phyloP scores from a whole-genome alignment of 2,888 invertebrate species.

The Phania funesta region DNA sequence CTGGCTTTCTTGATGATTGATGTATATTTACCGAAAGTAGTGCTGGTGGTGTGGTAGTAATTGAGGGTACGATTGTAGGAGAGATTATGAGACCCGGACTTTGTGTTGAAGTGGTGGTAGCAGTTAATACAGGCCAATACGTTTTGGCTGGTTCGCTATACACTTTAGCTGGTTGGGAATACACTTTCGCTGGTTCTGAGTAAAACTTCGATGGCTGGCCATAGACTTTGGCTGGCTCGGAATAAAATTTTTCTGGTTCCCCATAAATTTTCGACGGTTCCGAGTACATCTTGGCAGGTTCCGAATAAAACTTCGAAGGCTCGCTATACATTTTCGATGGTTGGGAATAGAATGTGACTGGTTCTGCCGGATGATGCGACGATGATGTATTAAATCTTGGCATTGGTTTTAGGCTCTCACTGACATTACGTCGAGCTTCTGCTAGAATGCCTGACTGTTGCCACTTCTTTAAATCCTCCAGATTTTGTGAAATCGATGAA shows the following conservation, averaged over 20 bases:
- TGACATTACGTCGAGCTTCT: slow-evolving; percentile 77
- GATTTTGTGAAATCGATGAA: slow-evolving; percentile 81
- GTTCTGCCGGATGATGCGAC: slow-evolving; percentile 79
- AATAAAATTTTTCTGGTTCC: slow-evolving; percentile 81
- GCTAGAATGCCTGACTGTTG: slow-evolving; percentile 75
- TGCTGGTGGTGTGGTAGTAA: slow-evolving; percentile 25
- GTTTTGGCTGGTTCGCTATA: slow-evolving; percentile 82
- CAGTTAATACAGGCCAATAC: slow-evolving; percentile 80
- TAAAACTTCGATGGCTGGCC: slow-evolving; percentile 84
- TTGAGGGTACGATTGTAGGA: slow-evolving; percentile 32
- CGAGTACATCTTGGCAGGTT: slow-evolving; percentile 83
- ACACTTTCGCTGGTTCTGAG: slow-evolving; percentile 83
- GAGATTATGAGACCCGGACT: slow-evolving; percentile 59
- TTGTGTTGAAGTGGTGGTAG: slow-evolving; percentile 67
- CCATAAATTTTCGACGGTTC: slow-evolving; percentile 83
- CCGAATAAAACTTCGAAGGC: slow-evolving; percentile 82
- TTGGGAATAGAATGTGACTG: slow-evolving; percentile 82
- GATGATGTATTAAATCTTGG: slow-evolving; percentile 48
- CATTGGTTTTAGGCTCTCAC: slow-evolving; percentile 75
- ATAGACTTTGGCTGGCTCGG: slow-evolving; percentile 81
- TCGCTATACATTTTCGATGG: slow-evolving; percentile 81
- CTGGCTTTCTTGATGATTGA: slow-evolving; percentile 74
- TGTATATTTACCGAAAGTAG: slow-evolving; percentile 67
- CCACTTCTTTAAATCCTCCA: slow-evolving; percentile 76
- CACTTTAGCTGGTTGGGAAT: slow-evolving; percentile 82